These are phyloP conservation scores for Phenganax stokvisi DNA, from an alignment of 92 coral and sea anemone genomes.

Conservation along the genomic window DNA sequence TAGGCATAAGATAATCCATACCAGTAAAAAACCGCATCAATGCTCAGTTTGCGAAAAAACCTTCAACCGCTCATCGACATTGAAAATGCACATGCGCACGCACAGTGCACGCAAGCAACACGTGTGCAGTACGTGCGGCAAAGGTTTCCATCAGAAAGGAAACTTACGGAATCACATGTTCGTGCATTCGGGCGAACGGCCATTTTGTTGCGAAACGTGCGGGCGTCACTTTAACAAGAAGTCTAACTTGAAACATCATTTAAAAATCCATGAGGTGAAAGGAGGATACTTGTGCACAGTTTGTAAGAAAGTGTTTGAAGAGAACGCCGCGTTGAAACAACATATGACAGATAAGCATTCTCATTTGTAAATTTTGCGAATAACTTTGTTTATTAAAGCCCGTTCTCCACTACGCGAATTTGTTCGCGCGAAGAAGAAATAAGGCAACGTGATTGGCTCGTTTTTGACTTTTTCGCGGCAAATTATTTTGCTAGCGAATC, in stretches of 20 bases:
- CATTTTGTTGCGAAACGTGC: constrained; percentile 82
- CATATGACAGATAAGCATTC: constrained; percentile 63
- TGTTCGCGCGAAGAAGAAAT: too few relatives aligned
- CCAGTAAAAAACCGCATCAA: constrained; percentile 89
- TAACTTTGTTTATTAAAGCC: neutral
- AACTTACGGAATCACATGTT: constrained; percentile 89
- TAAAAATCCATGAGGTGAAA: constrained; percentile 88
- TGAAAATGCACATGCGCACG: constrained; percentile 90
- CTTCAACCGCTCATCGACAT: constrained; percentile 91
- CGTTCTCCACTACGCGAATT: too few relatives aligned
- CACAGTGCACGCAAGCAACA: constrained; percentile 89
- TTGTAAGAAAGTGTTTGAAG: constrained; percentile 67
- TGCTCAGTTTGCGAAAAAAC: constrained; percentile 73
- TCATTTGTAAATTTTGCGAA: neutral
- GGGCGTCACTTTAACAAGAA: constrained; percentile 94
- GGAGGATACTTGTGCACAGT: constrained; percentile 71
- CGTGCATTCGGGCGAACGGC: constrained; percentile 97
- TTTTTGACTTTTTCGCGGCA: too few relatives aligned
- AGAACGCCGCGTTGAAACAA: constrained; percentile 65
- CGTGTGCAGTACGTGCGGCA: constrained; percentile 84
- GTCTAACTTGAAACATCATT: constrained; percentile 92
- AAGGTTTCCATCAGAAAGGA: constrained; percentile 98
- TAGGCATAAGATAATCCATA: constrained; percentile 95
- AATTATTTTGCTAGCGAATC: too few relatives aligned
- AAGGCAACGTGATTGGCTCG: too few relatives aligned